Conservation (phyloP, 2,888 invertebrate species). For the Gandaritis pyraliata region DNA sequence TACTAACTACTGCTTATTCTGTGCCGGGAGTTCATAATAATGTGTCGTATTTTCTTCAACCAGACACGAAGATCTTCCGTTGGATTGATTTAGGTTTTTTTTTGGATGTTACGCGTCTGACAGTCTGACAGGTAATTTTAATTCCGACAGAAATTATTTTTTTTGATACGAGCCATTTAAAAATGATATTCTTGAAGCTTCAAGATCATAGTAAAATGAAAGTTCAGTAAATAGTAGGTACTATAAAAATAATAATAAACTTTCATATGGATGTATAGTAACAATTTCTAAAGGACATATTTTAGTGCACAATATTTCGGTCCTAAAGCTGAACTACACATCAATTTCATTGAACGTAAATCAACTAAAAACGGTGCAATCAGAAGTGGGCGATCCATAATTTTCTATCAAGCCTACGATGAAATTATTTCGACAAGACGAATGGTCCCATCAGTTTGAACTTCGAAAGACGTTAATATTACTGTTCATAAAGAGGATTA, state of each 20-base stretch:
- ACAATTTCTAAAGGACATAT: too few species aligned
- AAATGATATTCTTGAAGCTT: neutral
- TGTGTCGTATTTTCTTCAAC: slow-evolving; percentile 40
- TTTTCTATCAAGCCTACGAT: slow-evolving; percentile 45
- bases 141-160: slow-evolving; percentile 36
- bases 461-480: slow-evolving; percentile 50
- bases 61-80: slow-evolving; percentile 39
- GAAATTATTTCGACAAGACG: slow-evolving; percentile 56
- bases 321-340: slow-evolving; percentile 32
- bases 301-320: slow-evolving; percentile 4
- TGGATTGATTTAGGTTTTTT: slow-evolving; percentile 37
- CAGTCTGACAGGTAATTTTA: slow-evolving; percentile 43
- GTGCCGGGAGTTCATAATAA: slow-evolving; percentile 34
- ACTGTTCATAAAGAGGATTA: slow-evolving; percentile 72
- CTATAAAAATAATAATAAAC: too few species aligned
- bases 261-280: neutral
- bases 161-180: neutral
- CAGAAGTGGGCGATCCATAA: slow-evolving; percentile 44
- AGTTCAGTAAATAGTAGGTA: too few species aligned
- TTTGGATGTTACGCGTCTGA: slow-evolving; percentile 38
- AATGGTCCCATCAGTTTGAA: slow-evolving; percentile 40
- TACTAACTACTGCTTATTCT: slow-evolving; percentile 24
- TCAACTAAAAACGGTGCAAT: slow-evolving; percentile 33
- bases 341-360: slow-evolving; percentile 38
- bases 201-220: neutral